A percentile compares a stretch with the other conserved stretches of the same genome.
phyloP scores from a whole-genome alignment of 2,113 vertebrate species.

The Oncorhynchus mykiss region DNA sequence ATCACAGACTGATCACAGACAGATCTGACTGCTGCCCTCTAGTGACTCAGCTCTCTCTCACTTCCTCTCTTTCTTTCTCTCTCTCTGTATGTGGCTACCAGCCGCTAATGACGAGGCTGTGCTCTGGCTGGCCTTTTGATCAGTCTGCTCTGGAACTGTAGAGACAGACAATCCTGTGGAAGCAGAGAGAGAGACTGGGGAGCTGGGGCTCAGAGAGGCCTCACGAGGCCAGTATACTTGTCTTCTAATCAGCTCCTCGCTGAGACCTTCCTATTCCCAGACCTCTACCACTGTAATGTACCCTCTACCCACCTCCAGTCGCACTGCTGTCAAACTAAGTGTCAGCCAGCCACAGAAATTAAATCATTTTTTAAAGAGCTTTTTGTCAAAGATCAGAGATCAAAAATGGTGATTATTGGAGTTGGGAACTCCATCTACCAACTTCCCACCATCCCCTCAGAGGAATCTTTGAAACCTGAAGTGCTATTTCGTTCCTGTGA shows the following conservation, averaged over 20 bases:
- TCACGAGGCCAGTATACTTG: too few species aligned
- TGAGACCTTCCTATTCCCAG: too few species aligned
- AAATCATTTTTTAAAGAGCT: background rate
- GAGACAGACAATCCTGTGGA: conserved; percentile 16
- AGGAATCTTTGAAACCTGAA: background rate
- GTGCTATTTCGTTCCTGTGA: background rate
- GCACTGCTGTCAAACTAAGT: background rate
- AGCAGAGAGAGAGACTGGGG: conserved; percentile 10
- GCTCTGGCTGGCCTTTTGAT: background rate
- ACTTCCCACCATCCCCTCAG: background rate
- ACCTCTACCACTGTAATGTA: too few species aligned
- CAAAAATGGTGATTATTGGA: background rate
- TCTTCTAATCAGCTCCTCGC: too few species aligned
- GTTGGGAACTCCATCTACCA: background rate
- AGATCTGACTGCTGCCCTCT: too few species aligned
- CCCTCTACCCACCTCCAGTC: background rate
- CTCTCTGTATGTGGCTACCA: too few species aligned
- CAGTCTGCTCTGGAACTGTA: background rate
- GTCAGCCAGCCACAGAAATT: background rate
- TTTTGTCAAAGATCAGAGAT: background rate
- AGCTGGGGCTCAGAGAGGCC: background rate
- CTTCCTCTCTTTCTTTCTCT: too few species aligned
- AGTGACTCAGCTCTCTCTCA: too few species aligned
- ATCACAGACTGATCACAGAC: too few species aligned
- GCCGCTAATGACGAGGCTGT: too few species aligned